Conservation (phyloP, 2,797 vertebrate species). For the Neopelma chrysocephalum region DNA sequence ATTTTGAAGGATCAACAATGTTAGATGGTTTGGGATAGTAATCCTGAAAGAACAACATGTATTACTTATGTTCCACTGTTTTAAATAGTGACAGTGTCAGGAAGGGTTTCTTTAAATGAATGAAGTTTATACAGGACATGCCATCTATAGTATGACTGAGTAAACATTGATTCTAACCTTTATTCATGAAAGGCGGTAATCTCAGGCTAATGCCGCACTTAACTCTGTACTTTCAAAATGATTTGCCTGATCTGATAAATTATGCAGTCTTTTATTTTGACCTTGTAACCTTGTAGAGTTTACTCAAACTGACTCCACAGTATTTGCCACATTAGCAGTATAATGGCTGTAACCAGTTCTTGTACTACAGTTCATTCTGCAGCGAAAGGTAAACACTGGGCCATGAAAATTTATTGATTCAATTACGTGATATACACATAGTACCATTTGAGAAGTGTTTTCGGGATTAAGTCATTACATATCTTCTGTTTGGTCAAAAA, state of each 20-base stretch:
- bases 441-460: constrained; percentile 36
- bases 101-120: constrained; percentile 60
- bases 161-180: constrained; percentile 72
- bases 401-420: constrained; percentile 53
- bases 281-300: constrained; percentile 65
- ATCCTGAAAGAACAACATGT: not conserved
- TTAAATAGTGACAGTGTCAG: constrained; percentile 46
- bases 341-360: constrained; percentile 39
- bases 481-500: constrained; percentile 44
- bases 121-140: constrained; percentile 70
- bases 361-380: constrained; percentile 36
- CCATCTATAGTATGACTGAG: constrained; percentile 59
- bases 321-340: constrained; percentile 56
- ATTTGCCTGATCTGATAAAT: constrained; percentile 76
- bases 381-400: constrained; percentile 53
- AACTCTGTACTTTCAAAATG: constrained; percentile 64
- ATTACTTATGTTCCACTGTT: constrained; percentile 41
- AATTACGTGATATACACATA: constrained; percentile 26
- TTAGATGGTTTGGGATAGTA: constrained; percentile 20
- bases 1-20: not conserved
- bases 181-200: constrained; percentile 63
- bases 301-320: constrained; percentile 63
- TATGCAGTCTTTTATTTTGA: constrained; percentile 75
- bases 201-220: constrained; percentile 64
- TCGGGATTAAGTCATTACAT: constrained; percentile 23